Base-by-base conservation (phyloP, 2,888 invertebrate genomes). In the Neoascia interrupta region DNA sequence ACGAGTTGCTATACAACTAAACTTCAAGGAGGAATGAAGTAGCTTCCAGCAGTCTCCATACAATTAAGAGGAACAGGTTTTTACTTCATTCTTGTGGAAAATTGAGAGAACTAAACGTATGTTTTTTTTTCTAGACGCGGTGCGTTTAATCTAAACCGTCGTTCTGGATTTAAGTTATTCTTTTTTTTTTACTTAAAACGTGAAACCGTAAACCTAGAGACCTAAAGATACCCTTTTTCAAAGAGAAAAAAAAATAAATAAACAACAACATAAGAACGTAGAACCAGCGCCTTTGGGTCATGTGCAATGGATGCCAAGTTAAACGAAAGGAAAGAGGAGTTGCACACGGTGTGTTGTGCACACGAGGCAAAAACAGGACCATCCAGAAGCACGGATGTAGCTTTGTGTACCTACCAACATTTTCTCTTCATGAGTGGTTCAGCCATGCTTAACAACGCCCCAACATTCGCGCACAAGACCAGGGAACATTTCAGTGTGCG, bases 121-220 rank as follows among this genome's bases (percentile, higher is more conserved):
- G 19, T 11, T 34, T 37, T 5, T 19, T 45, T 18, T 47, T 53
- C 45, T 31, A 26, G 11, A 5, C 28, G 54, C 49, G 73, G 72
- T 61, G 37, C 54, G 49, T 68, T 73, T 79, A 13, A 73, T 72
- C 72, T 72, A 13, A 45, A 19, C 31, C 31, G 28, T 34, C 41
- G 36, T 41, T 66, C 43, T 19, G n/a, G 43, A 16, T 47, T 5
- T 10, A 45, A 21, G 13, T 45, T 47, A 21, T 47, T 31, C 31
- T 23, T 31, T 34, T 45, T 72, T 49, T 28, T 34, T 49, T 58
- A 49, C 31, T 26, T 26, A 31, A 47, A 28, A 43, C 72, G 28
- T 79, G 61, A 79, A 79, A 79, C 79, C 79, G 79, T 79, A 79
- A 79, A 79, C 79, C 79, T 68, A 79, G 66, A 79, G 68, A 79